Evolutionary conservation across 2,888 invertebrate species (phyloP).

Genomic region (Odontomyia ornata): DNA sequence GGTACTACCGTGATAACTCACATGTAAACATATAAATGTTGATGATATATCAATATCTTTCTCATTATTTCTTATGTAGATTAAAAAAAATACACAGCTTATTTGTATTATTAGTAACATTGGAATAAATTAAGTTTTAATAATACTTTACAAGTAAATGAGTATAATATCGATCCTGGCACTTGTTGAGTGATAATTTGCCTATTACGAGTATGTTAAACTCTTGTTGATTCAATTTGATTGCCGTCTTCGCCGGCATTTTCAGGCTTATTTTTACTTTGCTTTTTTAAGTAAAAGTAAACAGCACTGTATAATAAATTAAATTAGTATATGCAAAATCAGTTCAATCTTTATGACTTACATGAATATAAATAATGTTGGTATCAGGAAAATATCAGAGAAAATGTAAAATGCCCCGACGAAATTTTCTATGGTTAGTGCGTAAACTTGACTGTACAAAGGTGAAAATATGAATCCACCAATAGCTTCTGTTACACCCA

Average conservation of each 20-base stretch:
- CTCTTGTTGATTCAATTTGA: conserved; percentile 28
- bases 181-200: background rate
- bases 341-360: conserved; percentile 52
- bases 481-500: conserved; percentile 62
- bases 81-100: no score
- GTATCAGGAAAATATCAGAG: conserved; percentile 61
- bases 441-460: conserved; percentile 60
- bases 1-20: no score
- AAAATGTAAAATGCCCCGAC: conserved; percentile 62
- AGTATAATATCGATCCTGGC: background rate
- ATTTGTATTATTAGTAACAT: no score
- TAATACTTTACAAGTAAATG: background rate
- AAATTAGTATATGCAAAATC: background rate
- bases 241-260: background rate
- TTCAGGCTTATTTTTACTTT: background rate
- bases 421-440: conserved; percentile 58
- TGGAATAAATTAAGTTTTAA: background rate
- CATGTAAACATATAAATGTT: no score
- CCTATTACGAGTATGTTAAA: background rate
- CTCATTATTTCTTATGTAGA: no score
- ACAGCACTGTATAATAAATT: conserved; percentile 6
- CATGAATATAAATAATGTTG: conserved; percentile 62
- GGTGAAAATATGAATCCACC: conserved; percentile 61
- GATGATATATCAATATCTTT: no score
- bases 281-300: conserved; percentile 31